Evolutionary conservation across 2,797 vertebrate genomes (phyloP), one percentile per base, ranked within the genome.

Genomic region (Pagetopsis macropterus): DNA sequence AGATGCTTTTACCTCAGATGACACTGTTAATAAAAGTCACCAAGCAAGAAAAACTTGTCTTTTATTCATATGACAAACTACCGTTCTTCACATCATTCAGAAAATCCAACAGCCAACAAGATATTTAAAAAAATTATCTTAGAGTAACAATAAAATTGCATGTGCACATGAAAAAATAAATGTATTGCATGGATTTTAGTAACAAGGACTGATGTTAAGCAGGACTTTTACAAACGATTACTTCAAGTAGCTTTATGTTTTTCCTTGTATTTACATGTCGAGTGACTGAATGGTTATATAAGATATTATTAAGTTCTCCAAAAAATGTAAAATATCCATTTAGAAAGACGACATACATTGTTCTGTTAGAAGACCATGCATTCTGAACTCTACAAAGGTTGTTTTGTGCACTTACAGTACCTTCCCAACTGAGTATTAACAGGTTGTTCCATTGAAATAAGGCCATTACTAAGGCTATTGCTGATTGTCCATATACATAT

Each of bases 11-110:
- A 68, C 12, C 15, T 52, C 33, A 17, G 5, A 59, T 33, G 71
- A 15, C 19, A 55, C 11, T 56, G 17, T 58, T 69, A 61, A 77
- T 81, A 72, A 75, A 76, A 17, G 19, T 51, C 44, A 59, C 9
- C 27, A 69, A 60, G 12, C 4, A 58, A 33, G 61, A 54, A 62
- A 55, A 82, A 37, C 51, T 5, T 54, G 46, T 72, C 72, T 76
- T 83, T 84, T 72, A 79, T 84, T 86, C 45, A 46, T 65, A 51
- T 68, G 43, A 78, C 31, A 69, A 45, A 6, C 50, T 40, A 59
- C 57, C 23, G 13, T 70, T 70, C 5, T 33, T 67, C 46, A 51
- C 65, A 69, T 75, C 16, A 63, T 45, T 61, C 49, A 62, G 17
- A 48, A 64, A 57, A 67, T 52, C 33, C 19, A 48, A 48, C 41